Conservation (phyloP, 2,797 vertebrate species). For the Gymnodraco acuticeps region DNA sequence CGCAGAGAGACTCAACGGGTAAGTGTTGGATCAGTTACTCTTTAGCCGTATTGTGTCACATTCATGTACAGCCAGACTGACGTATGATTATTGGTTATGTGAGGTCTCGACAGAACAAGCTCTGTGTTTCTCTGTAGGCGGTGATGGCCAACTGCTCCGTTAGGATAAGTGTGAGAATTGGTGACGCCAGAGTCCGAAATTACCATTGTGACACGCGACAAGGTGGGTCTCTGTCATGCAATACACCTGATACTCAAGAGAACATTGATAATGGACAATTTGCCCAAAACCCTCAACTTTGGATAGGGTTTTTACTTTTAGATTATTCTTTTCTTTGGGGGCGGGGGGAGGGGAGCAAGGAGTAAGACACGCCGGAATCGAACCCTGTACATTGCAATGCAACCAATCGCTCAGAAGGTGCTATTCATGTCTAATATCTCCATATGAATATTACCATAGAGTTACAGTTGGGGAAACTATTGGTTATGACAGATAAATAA, state of each 20-base stretch:
- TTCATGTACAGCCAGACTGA: neutral
- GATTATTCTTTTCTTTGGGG: too few species aligned
- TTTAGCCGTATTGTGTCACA: neutral
- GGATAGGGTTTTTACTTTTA: neutral
- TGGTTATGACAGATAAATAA: too few species aligned
- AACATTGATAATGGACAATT: neutral
- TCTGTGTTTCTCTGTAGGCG: conserved; percentile 9
- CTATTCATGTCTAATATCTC: too few species aligned
- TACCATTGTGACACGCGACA: conserved; percentile 24
- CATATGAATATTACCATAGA: too few species aligned
- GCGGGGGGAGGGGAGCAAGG: too few species aligned
- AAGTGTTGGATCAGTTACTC: neutral
- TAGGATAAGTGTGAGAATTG: neutral
- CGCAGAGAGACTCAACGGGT: accelerated
- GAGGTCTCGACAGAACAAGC: neutral
- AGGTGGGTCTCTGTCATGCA: conserved; percentile 24
- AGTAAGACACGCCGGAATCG: too few species aligned
- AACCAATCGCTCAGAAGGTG: too few species aligned
- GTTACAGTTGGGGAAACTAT: too few species aligned
- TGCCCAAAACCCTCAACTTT: neutral
- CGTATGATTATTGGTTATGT: neutral
- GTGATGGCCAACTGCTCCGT: conserved; percentile 47
- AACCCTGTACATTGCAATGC: too few species aligned
- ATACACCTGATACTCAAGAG: too few species aligned
- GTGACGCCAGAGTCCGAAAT: neutral